Percentiles rank a stretch among this genome's conserved stretches.
Conservation (phyloP, 2,797 vertebrate species). For the Acipenser ruthenus region DNA sequence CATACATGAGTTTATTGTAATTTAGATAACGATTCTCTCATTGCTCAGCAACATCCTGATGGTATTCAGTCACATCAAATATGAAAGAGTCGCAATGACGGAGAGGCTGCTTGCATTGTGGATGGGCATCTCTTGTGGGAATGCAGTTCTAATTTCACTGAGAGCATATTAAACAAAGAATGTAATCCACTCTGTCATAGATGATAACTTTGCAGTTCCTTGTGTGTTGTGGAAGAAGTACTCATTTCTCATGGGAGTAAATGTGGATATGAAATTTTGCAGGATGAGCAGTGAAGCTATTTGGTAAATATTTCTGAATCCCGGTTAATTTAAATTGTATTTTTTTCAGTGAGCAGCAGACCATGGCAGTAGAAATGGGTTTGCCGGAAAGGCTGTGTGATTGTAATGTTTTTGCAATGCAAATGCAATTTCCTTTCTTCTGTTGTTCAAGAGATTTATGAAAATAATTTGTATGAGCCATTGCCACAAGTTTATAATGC, state of each 20-base stretch:
- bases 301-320: constrained; percentile 51
- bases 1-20: too few relatives aligned
- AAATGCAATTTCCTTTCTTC: constrained; percentile 52
- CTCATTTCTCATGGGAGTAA: constrained; percentile 30
- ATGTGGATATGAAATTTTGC: constrained; percentile 2
- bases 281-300: constrained; percentile 10
- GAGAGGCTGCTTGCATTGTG: not conserved
- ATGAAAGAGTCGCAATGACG: too few relatives aligned
- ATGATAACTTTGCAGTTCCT: constrained; percentile 21
- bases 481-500: constrained; percentile 41
- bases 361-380: constrained; percentile 36
- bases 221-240: constrained; percentile 30
- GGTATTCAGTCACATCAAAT: too few relatives aligned
- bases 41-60: too few relatives aligned
- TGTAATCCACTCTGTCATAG: constrained; percentile 26
- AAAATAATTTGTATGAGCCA: constrained; percentile 48
- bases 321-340: constrained; percentile 57
- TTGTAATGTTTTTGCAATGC: constrained; percentile 49
- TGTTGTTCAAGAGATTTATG: constrained; percentile 34
- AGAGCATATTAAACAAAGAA: not conserved
- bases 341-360: constrained; percentile 44
- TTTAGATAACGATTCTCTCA: too few relatives aligned
- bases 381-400: constrained; percentile 22
- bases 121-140: not conserved
- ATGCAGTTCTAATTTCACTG: not conserved